Conservation (phyloP, 2,888 invertebrate species). For the Phaonia tiefii region DNA sequence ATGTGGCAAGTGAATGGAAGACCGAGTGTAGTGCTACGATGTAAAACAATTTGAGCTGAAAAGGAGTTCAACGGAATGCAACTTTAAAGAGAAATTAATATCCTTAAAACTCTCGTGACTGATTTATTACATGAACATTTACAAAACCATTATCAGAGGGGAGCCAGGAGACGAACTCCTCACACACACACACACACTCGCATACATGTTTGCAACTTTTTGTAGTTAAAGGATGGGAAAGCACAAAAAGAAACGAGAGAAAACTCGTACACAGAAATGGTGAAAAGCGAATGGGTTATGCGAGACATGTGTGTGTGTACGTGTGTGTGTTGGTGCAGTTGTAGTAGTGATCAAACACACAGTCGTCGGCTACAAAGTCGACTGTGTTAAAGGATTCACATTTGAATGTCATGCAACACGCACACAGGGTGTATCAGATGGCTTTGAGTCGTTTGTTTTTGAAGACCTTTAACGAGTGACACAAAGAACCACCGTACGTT, state of each 20-base stretch:
- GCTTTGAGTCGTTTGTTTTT: conserved; percentile 36
- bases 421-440: conserved; percentile 50
- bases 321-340: background rate
- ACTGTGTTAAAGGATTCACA: conserved; percentile 52
- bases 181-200: conserved; percentile 30
- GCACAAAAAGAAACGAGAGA: conserved; percentile 48
- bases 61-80: conserved; percentile 71
- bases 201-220: conserved; percentile 43
- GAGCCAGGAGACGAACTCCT: conserved; percentile 5
- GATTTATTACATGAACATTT: conserved; percentile 76
- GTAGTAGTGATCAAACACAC: background rate
- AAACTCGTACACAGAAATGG: conserved; percentile 6
- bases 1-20: background rate
- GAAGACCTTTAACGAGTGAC: conserved; percentile 47
- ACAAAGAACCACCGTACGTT: conserved; percentile 19
- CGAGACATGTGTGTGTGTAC: conserved; percentile 52
- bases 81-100: conserved; percentile 75
- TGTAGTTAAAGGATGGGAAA: conserved; percentile 50
- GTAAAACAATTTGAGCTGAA: conserved; percentile 10
- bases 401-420: conserved; percentile 54
- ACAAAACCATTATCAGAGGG: conserved; percentile 73
- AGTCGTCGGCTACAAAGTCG: conserved; percentile 26
- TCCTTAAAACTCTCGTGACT: conserved; percentile 75
- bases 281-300: conserved; percentile 55
- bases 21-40: background rate